These are phyloP conservation scores for Hydroisotoma schaefferi DNA, from an alignment of 2,888 invertebrate species.

Conservation along the genomic window DNA sequence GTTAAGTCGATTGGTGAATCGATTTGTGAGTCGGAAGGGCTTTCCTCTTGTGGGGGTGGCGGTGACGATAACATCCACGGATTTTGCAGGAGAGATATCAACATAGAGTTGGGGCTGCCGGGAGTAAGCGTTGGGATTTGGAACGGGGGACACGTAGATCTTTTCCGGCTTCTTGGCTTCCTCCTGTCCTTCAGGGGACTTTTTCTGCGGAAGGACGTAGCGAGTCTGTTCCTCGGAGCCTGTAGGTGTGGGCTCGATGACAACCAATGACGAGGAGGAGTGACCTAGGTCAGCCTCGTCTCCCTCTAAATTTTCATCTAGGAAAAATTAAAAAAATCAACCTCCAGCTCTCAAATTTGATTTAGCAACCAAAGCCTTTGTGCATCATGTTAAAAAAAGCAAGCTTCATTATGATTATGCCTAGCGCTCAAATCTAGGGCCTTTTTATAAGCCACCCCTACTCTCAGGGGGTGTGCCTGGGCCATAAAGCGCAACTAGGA, in stretches of 20 bases:
- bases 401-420: too few relatives aligned
- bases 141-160: slow-evolving; percentile 46
- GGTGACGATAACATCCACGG: slow-evolving; percentile 45
- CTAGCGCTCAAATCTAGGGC: too few relatives aligned
- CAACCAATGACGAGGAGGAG: background rate
- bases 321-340: too few relatives aligned
- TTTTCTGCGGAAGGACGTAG: slow-evolving; percentile 45
- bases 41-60: slow-evolving; percentile 45
- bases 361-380: too few relatives aligned
- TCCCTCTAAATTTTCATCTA: too few relatives aligned
- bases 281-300: slow-evolving; percentile 7
- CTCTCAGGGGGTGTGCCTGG: too few relatives aligned
- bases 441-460: too few relatives aligned
- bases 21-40: slow-evolving; percentile 29
- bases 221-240: slow-evolving; percentile 47
- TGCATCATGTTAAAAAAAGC: too few relatives aligned
- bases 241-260: slow-evolving; percentile 33
- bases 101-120: slow-evolving; percentile 47
- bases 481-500: background rate
- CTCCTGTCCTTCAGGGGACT: too few relatives aligned
- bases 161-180: slow-evolving; percentile 41
- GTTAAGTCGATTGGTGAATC: slow-evolving; percentile 11
- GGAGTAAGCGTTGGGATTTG: slow-evolving; percentile 46
- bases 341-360: too few relatives aligned
- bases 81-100: slow-evolving; percentile 47